These are phyloP conservation scores for Hypanus sabinus DNA, from an alignment of 2,113 vertebrate species.

Conservation along the genomic window DNA sequence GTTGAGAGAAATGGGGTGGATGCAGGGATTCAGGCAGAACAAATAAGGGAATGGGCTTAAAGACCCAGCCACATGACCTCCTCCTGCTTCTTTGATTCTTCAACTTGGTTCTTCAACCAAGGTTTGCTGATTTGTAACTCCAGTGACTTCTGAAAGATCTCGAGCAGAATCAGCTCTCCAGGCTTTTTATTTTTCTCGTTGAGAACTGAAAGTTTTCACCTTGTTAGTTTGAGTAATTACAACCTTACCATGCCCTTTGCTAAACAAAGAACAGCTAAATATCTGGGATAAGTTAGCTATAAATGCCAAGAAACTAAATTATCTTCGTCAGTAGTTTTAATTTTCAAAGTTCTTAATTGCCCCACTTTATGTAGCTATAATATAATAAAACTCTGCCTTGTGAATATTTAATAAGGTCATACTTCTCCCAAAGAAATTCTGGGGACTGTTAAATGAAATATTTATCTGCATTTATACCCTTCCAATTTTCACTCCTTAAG, in stretches of 20 bases:
- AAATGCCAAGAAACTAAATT: slow-evolving; percentile 15
- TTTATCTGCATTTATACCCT: background rate
- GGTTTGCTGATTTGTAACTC: background rate
- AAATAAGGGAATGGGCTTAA: no score
- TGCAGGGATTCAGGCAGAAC: no score
- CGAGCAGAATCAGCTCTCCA: background rate
- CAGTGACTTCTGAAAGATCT: background rate
- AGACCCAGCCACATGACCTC: no score
- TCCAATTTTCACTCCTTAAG: background rate
- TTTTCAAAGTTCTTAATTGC: slow-evolving; percentile 3
- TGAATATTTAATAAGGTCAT: background rate
- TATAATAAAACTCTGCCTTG: background rate
- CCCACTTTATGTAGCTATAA: slow-evolving; percentile 12
- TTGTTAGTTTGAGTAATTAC: slow-evolving; percentile 27
- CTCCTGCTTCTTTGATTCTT: background rate
- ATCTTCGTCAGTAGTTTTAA: slow-evolving; percentile 1
- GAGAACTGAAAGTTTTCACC: background rate
- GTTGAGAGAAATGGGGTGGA: no score
- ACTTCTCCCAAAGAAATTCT: background rate
- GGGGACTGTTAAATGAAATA: background rate
- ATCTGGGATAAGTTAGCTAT: background rate
- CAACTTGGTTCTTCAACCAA: background rate
- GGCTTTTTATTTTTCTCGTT: background rate
- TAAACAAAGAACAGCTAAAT: slow-evolving; percentile 15
- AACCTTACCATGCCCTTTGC: background rate